These are phyloP conservation scores for Pantherophis guttatus DNA, from an alignment of 2,113 vertebrate species.

Conservation along the genomic window DNA sequence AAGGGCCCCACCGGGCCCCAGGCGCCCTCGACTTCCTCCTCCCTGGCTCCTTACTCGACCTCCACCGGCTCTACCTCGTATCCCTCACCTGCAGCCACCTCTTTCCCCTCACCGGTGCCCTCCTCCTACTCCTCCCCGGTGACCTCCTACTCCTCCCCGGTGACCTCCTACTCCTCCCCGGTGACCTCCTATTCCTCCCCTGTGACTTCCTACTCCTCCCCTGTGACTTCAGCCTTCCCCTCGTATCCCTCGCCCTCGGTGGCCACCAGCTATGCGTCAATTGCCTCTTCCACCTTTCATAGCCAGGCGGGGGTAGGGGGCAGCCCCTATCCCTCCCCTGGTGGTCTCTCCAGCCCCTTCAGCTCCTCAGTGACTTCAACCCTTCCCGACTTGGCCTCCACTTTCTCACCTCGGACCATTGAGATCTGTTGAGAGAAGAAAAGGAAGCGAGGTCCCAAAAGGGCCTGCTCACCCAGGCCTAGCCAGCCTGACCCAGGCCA, in stretches of 20 bases:
- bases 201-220: slow-evolving; percentile 64
- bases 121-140: no score
- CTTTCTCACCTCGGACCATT: slow-evolving; percentile 95
- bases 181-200: slow-evolving; percentile 58
- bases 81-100: slow-evolving; percentile 79
- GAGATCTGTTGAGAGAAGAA: slow-evolving; percentile 87
- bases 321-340: slow-evolving; percentile 81
- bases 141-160: no score
- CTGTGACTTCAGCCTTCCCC: slow-evolving; percentile 79
- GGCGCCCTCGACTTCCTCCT: slow-evolving; percentile 56
- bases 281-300: slow-evolving; percentile 83
- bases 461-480: background rate
- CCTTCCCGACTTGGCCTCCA: slow-evolving; percentile 88
- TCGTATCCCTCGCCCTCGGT: slow-evolving; percentile 89
- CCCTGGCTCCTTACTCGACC: slow-evolving; percentile 50
- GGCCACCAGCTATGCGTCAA: slow-evolving; percentile 87
- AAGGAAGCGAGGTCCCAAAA: background rate
- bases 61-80: slow-evolving; percentile 71
- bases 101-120: slow-evolving; percentile 86
- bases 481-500: background rate
- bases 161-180: slow-evolving; percentile 64
- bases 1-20: slow-evolving; percentile 66
- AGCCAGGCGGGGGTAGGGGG: slow-evolving; percentile 80
- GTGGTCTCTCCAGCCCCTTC: slow-evolving; percentile 81
- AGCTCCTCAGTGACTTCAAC: slow-evolving; percentile 85